Percentiles rank a stretch among this genome's conserved stretches.
phyloP scores from a whole-genome alignment of 2,888 invertebrate species.

The Stratiomys singularior region DNA sequence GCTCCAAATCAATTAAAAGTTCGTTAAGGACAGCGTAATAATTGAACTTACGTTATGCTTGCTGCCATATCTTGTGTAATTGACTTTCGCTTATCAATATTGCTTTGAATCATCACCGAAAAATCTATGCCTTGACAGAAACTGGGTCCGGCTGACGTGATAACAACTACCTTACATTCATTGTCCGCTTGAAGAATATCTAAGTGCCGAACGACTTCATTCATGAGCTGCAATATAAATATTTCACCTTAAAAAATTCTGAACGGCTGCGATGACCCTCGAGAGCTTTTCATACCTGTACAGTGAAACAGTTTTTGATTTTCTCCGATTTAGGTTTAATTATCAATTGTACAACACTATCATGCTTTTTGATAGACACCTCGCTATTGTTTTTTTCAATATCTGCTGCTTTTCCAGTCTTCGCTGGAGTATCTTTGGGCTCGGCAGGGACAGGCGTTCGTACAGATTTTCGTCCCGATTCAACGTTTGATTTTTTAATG shows the following conservation, averaged over 20 bases:
- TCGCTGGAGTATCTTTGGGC: neutral
- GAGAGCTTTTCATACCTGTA: conserved; percentile 66
- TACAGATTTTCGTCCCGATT: conserved; percentile 53
- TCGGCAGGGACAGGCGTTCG: conserved; percentile 33
- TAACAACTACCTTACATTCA: conserved; percentile 72
- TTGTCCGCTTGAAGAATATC: conserved; percentile 72
- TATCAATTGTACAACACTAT: conserved; percentile 72
- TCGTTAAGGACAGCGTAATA: too few species aligned
- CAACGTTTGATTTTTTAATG: conserved; percentile 57
- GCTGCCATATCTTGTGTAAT: conserved; percentile 76
- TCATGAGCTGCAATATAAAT: conserved; percentile 72
- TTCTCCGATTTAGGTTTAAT: conserved; percentile 70
- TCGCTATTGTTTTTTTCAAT: conserved; percentile 14
- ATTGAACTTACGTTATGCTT: conserved; percentile 76
- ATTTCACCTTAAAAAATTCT: neutral
- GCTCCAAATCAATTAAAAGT: too few species aligned
- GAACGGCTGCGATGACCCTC: neutral
- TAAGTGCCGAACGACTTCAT: conserved; percentile 78
- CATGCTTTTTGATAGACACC: conserved; percentile 56
- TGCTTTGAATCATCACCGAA: conserved; percentile 71
- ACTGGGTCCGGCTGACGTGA: conserved; percentile 79
- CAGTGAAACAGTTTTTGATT: conserved; percentile 71
- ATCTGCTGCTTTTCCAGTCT: conserved; percentile 22
- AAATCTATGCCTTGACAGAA: conserved; percentile 89
- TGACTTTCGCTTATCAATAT: conserved; percentile 71